These are phyloP conservation scores for Pseudeuparius sepicola DNA, from an alignment of 2,888 invertebrate species.

Conservation along the genomic window DNA sequence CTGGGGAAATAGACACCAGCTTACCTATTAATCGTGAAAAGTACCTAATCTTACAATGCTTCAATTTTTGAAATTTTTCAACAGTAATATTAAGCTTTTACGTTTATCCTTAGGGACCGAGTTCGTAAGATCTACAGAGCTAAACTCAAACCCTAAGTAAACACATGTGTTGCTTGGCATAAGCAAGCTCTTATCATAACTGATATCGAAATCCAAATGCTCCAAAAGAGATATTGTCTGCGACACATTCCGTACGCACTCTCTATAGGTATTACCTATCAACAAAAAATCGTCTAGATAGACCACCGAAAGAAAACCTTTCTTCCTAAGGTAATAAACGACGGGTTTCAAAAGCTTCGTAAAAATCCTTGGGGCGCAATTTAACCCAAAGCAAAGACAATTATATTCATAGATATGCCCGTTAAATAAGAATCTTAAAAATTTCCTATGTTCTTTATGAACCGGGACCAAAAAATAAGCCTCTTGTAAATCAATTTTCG, in stretches of 20 bases:
- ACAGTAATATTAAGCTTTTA: conserved; percentile 4
- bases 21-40: conserved; percentile 19
- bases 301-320: too few species aligned
- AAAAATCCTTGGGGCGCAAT: conserved; percentile 22
- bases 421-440: too few species aligned
- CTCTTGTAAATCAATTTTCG: conserved; percentile 14
- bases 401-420: too few species aligned
- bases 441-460: too few species aligned
- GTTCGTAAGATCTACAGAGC: conserved; percentile 15
- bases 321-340: conserved; percentile 13
- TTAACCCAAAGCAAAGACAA: conserved; percentile 22
- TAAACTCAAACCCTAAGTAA: conserved; percentile 20
- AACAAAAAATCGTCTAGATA: conserved; percentile 23
- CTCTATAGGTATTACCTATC: conserved; percentile 14
- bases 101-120: conserved; percentile 13
- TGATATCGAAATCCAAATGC: conserved; percentile 22
- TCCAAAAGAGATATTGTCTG: conserved; percentile 12
- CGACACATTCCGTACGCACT: conserved; percentile 13
- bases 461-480: too few species aligned
- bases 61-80: conserved; percentile 8
- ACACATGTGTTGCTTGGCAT: conserved; percentile 15
- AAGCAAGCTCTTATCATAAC: conserved; percentile 19
- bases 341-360: too few species aligned
- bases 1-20: conserved; percentile 20
- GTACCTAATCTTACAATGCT: conserved; percentile 12